Conservation (phyloP, 2,113 vertebrate genomes). For the Pantherophis guttatus region DNA sequence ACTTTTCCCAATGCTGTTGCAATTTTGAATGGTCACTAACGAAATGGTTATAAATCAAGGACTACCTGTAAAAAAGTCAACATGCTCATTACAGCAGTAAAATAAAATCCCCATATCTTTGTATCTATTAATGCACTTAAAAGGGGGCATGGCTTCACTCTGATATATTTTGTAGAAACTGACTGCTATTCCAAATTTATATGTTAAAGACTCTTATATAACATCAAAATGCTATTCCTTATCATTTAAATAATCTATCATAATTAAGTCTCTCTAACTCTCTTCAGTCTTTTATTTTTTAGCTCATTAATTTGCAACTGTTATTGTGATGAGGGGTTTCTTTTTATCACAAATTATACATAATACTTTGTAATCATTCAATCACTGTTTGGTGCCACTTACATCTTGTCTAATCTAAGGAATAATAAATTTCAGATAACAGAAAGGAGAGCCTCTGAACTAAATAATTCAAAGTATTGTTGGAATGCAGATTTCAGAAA, state of each 20-base stretch:
- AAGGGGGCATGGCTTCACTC: neutral
- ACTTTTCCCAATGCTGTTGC: neutral
- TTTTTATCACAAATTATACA: conserved; percentile 1
- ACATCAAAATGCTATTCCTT: neutral
- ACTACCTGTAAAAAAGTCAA: neutral
- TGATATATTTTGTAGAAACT: neutral
- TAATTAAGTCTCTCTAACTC: neutral
- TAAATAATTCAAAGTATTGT: conserved; percentile 3
- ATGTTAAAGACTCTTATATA: neutral
- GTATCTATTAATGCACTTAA: neutral
- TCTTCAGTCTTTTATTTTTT: conserved; percentile 7
- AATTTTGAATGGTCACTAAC: neutral
- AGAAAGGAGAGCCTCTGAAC: neutral
- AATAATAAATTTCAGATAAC: neutral
- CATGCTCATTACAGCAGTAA: neutral
- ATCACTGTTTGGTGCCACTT: neutral
- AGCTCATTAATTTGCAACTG: neutral
- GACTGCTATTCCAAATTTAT: neutral
- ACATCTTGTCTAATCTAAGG: neutral
- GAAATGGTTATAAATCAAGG: neutral
- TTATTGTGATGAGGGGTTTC: conserved; percentile 18
- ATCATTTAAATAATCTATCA: neutral
- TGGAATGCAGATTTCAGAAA: neutral
- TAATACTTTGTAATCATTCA: conserved; percentile 20
- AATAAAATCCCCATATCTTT: neutral